Base-by-base conservation (phyloP, 2,113 vertebrate species). In the Vulpes vulpes region DNA sequence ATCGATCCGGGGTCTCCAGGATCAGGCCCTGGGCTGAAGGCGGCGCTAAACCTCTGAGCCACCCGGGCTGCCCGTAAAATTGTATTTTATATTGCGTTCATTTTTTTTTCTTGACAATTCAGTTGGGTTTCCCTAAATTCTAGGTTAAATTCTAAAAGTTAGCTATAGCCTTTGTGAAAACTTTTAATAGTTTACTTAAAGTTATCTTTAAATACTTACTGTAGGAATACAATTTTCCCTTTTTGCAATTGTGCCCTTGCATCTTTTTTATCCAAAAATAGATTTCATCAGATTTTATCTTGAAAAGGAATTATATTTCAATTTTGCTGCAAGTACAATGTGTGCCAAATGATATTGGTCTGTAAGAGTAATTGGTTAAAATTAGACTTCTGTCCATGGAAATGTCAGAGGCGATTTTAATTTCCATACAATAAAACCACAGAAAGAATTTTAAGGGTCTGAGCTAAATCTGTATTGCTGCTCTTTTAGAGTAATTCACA, bases 341-440 rank as follows among this genome's bases (percentile, higher is more conserved):
- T 5, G 35, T 98, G 35, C 67, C 84, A 11, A 62, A 74, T 87
- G 74, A 94, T 20, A 2, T 12, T 80, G 92, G 15, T 2, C 59
- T 87, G 35, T 71, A 35, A 91, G 43, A 12, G 32, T 64, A 97
- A 97, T 87, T 3, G 88, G 84, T 1, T 11, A 22, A 30, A 6
- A 76, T 59, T 43, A 57, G 3, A 25, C 20, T 9, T 0, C 62
- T 23, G 22, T 81, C 4, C 60, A 20, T 3, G 3, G 78, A 96
- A 35, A 91, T 17, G 0, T 83, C 94, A 90, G 30, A 3, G 79
- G 91, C 60, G 38, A 83, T 84, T 95, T 73, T 35, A 96, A 95
- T 96, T 97, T 96, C 88, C 32, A 53, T 64, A 91, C 95, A 3
- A 55, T 81, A 92, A 97, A 96, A 94, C 93, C 78, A 91, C 95